Percentiles rank a stretch among this genome's conserved stretches.
Evolutionary conservation across 1,140 invertebrate species (phyloP).

Genomic region (Meloidogyne exigua): DNA sequence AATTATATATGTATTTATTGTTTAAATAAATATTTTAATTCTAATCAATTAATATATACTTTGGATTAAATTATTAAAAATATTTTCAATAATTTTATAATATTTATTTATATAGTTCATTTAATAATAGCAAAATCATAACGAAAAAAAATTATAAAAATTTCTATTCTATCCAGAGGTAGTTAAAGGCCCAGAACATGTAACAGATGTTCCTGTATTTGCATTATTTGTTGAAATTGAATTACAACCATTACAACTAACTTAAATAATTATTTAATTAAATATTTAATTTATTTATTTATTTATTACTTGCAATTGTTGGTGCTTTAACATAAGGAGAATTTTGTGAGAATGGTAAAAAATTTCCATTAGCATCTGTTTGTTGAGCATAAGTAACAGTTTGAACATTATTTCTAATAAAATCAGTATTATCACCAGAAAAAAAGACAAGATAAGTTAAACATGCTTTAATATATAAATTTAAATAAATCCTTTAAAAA

Average conservation of each 20-base stretch:
- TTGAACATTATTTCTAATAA: not conserved
- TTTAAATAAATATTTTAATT: too few relatives aligned
- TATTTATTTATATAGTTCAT: too few relatives aligned
- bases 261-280: not conserved
- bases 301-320: conserved; percentile 9
- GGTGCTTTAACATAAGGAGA: conserved; percentile 7
- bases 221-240: conserved; percentile 6
- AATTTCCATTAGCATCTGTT: not conserved
- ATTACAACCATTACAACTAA: conserved; percentile 11
- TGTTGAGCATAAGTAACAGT: conserved; percentile 7
- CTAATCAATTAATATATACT: too few relatives aligned
- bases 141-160: not conserved
- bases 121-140: not conserved
- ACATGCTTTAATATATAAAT: not conserved
- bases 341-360: not conserved
- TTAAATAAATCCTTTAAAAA: not conserved
- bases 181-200: conserved; percentile 3
- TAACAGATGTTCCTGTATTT: not conserved
- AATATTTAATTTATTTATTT: not conserved
- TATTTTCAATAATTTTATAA: too few relatives aligned
- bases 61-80: too few relatives aligned
- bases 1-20: too few relatives aligned
- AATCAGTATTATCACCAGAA: not conserved
- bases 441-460: not conserved
- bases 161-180: not conserved